Conservation (phyloP, 1,140 invertebrate genomes). For the Lepidostoma basale region DNA sequence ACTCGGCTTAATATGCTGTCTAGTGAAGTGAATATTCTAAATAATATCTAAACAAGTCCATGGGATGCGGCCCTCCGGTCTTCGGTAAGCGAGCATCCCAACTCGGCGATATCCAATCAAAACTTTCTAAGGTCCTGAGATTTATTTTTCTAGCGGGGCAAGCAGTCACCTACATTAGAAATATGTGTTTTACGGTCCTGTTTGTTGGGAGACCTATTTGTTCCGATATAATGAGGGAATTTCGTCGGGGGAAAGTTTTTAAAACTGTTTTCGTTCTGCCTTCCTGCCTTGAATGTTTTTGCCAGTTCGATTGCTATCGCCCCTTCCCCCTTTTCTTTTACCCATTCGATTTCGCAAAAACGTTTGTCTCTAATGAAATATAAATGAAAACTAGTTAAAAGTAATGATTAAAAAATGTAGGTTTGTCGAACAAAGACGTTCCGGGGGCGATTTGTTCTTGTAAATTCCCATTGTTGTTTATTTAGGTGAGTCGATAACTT, state of each 20-base stretch:
- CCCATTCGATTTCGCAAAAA: neutral
- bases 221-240: conserved; percentile 44
- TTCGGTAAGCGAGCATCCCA: conserved; percentile 2
- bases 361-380: conserved; percentile 1
- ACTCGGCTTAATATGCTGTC: neutral
- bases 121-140: conserved; percentile 33
- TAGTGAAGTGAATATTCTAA: neutral
- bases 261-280: conserved; percentile 42
- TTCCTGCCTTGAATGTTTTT: conserved; percentile 24
- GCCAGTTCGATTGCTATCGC: conserved; percentile 18
- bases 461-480: too few species aligned
- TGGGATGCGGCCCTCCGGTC: neutral
- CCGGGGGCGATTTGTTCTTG: too few species aligned
- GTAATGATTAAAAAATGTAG: neutral
- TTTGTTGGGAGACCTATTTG: conserved; percentile 44
- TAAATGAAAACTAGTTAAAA: neutral
- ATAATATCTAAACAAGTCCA: neutral
- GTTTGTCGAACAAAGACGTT: neutral
- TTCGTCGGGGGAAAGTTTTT: conserved; percentile 40
- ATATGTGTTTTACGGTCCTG: conserved; percentile 45
- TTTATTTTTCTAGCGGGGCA: conserved; percentile 23
- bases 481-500: too few species aligned
- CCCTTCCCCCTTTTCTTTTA: neutral
- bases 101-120: conserved; percentile 34
- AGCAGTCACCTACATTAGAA: conserved; percentile 16